A percentile compares a stretch with the other conserved stretches of the same genome.
These are phyloP conservation scores for Achatina immaculata DNA, from an alignment of 1,140 invertebrate species.

Conservation along the genomic window DNA sequence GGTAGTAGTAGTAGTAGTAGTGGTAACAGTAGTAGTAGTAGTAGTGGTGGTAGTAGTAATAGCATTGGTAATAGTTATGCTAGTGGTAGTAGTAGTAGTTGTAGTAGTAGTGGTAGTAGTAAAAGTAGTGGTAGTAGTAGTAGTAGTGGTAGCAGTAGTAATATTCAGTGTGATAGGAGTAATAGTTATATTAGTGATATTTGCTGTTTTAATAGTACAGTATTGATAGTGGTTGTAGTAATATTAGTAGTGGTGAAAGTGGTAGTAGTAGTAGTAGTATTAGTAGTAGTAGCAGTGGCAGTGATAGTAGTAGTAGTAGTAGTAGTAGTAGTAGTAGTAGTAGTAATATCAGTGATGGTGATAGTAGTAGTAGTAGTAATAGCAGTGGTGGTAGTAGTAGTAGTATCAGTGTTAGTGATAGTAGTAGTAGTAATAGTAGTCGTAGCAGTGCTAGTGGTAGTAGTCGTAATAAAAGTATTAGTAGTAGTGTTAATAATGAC, in stretches of 20 bases:
- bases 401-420: slow-evolving; percentile 35
- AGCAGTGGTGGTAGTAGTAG: slow-evolving; percentile 36
- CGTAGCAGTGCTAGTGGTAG: slow-evolving; percentile 29
- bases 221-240: too few relatives aligned
- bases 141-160: neutral
- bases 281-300: slow-evolving; percentile 10
- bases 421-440: slow-evolving; percentile 4
- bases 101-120: slow-evolving; percentile 40
- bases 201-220: neutral
- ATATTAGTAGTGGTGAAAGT: too few relatives aligned
- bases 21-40: slow-evolving; percentile 39
- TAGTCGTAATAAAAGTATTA: slow-evolving; percentile 19
- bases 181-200: neutral
- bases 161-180: neutral
- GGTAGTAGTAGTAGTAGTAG: slow-evolving; percentile 32
- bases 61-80: slow-evolving; percentile 38
- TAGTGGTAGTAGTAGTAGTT: slow-evolving; percentile 40
- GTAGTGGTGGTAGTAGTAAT: slow-evolving; percentile 39
- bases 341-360: neutral
- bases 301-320: slow-evolving; percentile 39
- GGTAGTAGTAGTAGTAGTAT: too few relatives aligned
- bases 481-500: neutral
- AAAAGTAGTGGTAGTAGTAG: slow-evolving; percentile 7
- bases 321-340: slow-evolving; percentile 31
- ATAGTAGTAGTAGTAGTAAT: slow-evolving; percentile 40